These are phyloP conservation scores for Salvator merianae DNA, from an alignment of 2,113 vertebrate genomes.

Conservation along the genomic window DNA sequence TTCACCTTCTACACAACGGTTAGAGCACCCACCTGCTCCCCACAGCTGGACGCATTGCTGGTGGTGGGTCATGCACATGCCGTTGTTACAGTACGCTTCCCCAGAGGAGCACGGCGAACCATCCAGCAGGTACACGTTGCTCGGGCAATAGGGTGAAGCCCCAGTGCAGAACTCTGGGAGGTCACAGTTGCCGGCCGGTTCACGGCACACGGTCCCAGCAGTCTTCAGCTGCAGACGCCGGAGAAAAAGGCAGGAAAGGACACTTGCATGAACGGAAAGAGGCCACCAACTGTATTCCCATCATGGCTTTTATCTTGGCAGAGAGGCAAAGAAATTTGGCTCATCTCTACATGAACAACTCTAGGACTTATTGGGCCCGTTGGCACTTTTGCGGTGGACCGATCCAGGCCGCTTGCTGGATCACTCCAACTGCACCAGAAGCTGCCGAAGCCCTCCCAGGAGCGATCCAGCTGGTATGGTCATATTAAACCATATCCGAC, in stretches of 20 bases:
- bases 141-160: slow-evolving; percentile 84
- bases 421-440: too few species aligned
- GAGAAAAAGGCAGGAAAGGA: not conserved
- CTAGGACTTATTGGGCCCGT: not conserved
- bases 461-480: too few species aligned
- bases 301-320: too few species aligned
- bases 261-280: too few species aligned
- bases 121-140: slow-evolving; percentile 89
- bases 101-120: slow-evolving; percentile 83
- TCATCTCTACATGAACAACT: too few species aligned
- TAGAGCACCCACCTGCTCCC: slow-evolving; percentile 82
- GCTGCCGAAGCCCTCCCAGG: too few species aligned
- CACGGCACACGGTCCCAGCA: slow-evolving; percentile 86
- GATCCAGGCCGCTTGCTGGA: too few species aligned
- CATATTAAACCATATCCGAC: too few species aligned
- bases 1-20: not conserved
- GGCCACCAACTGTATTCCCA: too few species aligned
- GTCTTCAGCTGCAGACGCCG: slow-evolving; percentile 78
- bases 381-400: too few species aligned
- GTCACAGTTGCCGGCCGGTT: slow-evolving; percentile 84
- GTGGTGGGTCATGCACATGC: slow-evolving; percentile 91
- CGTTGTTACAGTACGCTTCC: slow-evolving; percentile 86
- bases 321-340: too few species aligned
- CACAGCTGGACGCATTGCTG: slow-evolving; percentile 92
- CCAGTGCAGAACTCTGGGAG: slow-evolving; percentile 94